Evolutionary conservation across 2,888 invertebrate genomes (phyloP).

Genomic region (Epinotia bilunana): DNA sequence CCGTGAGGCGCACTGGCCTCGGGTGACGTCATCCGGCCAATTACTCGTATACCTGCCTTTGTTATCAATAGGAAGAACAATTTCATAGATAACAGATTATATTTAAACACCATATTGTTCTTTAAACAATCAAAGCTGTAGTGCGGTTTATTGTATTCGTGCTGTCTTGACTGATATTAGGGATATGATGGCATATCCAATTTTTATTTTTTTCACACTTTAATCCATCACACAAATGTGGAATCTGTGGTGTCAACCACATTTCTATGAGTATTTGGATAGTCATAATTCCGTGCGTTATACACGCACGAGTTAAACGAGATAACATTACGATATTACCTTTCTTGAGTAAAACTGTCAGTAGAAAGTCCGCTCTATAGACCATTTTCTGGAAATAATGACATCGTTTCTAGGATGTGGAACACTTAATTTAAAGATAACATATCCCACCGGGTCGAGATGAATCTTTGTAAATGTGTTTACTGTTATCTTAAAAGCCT

Average conservation of each 20-base stretch:
- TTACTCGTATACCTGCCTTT: constrained; percentile 53
- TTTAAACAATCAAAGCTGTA: constrained; percentile 5
- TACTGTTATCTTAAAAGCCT: constrained; percentile 40
- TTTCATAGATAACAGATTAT: constrained; percentile 48
- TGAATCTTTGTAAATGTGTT: constrained; percentile 26
- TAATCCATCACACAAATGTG: not conserved
- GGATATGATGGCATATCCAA: not conserved
- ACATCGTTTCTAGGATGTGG: not conserved
- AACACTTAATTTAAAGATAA: constrained; percentile 29
- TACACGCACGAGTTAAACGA: not conserved
- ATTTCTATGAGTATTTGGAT: not conserved
- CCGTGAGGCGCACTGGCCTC: constrained; percentile 64
- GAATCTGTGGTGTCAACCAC: not conserved
- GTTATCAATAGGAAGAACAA: constrained; percentile 59
- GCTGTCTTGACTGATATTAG: not conserved
- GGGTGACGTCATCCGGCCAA: constrained; percentile 67
- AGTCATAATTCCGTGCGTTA: not conserved
- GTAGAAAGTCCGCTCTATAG: too few species aligned
- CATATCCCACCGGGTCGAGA: constrained; percentile 11
- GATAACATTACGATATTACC: not conserved
- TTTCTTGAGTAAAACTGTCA: not conserved
- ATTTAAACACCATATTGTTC: constrained; percentile 20
- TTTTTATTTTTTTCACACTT: too few species aligned
- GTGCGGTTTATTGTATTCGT: constrained; percentile 8
- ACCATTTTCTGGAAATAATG: constrained; percentile 12